A percentile compares a stretch with the other conserved stretches of the same genome.
phyloP scores from a whole-genome alignment of 2,113 vertebrate genomes.

The Xenopus borealis region DNA sequence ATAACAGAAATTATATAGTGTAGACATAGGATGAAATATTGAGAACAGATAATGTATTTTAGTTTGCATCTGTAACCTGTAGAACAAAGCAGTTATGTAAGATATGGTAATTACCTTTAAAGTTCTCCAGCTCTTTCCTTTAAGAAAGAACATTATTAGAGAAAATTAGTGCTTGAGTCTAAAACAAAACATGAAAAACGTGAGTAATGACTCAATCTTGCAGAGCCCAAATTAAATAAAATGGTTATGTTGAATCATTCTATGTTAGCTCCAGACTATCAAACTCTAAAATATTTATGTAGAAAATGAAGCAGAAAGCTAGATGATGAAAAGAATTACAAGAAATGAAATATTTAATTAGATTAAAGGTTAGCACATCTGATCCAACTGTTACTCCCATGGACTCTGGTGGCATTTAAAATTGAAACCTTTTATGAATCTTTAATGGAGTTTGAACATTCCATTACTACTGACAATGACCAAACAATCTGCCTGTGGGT shows the following conservation, averaged over 20 bases:
- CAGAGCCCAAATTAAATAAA: background rate
- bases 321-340: too few species aligned
- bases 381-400: background rate
- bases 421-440: background rate
- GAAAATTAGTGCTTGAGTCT: background rate
- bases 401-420: background rate
- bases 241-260: background rate
- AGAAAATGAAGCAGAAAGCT: too few species aligned
- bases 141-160: constrained; percentile 48
- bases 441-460: background rate
- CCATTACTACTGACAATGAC: too few species aligned
- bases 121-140: constrained; percentile 85
- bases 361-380: background rate
- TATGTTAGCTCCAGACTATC: too few species aligned
- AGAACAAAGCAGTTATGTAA: background rate
- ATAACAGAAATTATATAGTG: background rate
- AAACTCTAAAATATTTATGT: background rate
- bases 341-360: background rate
- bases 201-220: background rate
- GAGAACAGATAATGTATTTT: too few species aligned
- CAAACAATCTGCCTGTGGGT: too few species aligned
- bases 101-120: constrained; percentile 79
- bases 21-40: background rate
- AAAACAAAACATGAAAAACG: background rate
- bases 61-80: too few species aligned